These are phyloP conservation scores for Bombus haemorrhoidalis DNA, from an alignment of 1,140 invertebrate species.

Conservation along the genomic window DNA sequence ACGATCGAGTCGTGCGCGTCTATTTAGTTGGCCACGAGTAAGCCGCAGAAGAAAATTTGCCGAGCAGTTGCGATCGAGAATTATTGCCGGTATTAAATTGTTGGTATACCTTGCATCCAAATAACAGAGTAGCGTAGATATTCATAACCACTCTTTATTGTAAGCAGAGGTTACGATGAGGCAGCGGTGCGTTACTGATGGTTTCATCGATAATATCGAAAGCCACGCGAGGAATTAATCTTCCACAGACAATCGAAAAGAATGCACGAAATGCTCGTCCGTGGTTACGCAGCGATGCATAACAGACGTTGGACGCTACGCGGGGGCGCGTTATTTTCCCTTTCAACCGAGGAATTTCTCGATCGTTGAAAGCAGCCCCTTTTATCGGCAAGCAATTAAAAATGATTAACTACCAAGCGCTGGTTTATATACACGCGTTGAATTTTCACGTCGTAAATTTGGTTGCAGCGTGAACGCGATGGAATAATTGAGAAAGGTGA, in stretches of 20 bases:
- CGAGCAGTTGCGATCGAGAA: neutral
- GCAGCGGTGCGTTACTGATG: conserved; percentile 57
- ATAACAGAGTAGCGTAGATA: conserved; percentile 46
- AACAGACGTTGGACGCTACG: conserved; percentile 32
- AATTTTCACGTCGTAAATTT: conserved; percentile 9
- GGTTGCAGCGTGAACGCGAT: neutral
- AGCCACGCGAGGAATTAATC: conserved; percentile 60
- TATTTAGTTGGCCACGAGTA: neutral
- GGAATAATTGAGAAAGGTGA: neutral
- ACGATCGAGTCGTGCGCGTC: neutral
- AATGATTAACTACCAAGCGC: neutral
- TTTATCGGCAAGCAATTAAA: neutral
- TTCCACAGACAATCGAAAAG: conserved; percentile 32
- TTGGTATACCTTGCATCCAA: conserved; percentile 33
- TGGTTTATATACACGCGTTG: neutral
- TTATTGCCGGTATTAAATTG: conserved; percentile 19
- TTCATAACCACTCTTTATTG: conserved; percentile 51
- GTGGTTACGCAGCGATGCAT: conserved; percentile 23
- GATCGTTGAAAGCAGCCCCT: neutral
- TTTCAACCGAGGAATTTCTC: neutral
- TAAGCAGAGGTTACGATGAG: conserved; percentile 34
- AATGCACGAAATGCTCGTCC: neutral
- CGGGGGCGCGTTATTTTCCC: conserved; percentile 20
- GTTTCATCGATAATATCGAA: conserved; percentile 50
- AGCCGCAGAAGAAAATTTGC: neutral